phyloP scores from a whole-genome alignment of 2,797 vertebrate genomes.

The Enteromius radiatus region DNA sequence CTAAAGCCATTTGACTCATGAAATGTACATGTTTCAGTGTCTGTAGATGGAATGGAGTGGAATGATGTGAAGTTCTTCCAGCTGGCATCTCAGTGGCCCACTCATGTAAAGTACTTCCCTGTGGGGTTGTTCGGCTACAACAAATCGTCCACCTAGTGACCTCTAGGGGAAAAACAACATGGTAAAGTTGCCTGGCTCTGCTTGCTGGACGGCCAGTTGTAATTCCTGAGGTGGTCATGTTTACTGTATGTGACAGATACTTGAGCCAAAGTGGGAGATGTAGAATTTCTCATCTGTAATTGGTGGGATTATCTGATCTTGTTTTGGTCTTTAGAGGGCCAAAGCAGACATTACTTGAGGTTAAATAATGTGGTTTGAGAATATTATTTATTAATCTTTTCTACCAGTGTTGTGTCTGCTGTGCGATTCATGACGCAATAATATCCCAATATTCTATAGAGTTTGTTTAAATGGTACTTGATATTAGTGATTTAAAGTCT shows the following conservation, averaged over 20 bases:
- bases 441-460: conserved; percentile 46
- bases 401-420: conserved; percentile 35
- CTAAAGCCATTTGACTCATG: background rate
- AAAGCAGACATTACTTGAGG: background rate
- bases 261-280: conserved; percentile 3
- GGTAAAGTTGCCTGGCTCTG: background rate
- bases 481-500: conserved; percentile 22
- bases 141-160: conserved; percentile 67
- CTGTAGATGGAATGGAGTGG: conserved; percentile 83
- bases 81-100: conserved; percentile 84
- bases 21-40: conserved; percentile 67
- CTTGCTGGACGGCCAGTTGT: background rate
- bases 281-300: background rate
- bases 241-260: background rate
- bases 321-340: background rate
- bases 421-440: conserved; percentile 48
- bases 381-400: conserved; percentile 29
- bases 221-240: background rate
- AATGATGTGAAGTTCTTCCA: conserved; percentile 85
- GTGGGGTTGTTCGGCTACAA: conserved; percentile 78
- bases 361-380: background rate
- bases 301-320: background rate
- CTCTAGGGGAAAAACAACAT: background rate
- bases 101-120: conserved; percentile 82
- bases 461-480: conserved; percentile 29